phyloP scores from a whole-genome alignment of 2,888 invertebrate genomes.

The Geotrupes spiniger region DNA sequence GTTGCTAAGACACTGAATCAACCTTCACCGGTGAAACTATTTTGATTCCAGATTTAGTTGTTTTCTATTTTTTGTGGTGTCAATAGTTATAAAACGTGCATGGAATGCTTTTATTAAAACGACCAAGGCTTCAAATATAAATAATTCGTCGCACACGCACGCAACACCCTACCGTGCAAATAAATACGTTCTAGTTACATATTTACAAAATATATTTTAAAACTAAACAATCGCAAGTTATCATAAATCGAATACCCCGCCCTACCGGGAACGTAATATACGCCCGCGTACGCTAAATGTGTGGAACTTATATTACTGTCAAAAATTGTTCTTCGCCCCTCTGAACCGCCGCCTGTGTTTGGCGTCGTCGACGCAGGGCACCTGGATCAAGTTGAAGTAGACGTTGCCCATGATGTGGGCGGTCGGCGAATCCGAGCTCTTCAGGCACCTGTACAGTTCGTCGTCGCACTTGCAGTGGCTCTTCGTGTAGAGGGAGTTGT shows the following conservation, averaged over 20 bases:
- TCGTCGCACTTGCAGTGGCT: conserved; percentile 89
- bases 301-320: conserved; percentile 28
- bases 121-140: too few relatives aligned
- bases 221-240: too few relatives aligned
- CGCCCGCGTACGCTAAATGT: not conserved
- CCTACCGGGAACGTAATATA: not conserved
- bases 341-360: conserved; percentile 49
- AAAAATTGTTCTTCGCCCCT: conserved; percentile 56
- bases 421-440: conserved; percentile 68
- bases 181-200: conserved; percentile 6
- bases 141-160: not conserved
- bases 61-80: too few relatives aligned
- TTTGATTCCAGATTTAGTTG: too few relatives aligned
- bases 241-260: too few relatives aligned
- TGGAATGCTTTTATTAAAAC: too few relatives aligned
- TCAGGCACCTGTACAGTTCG: conserved; percentile 77
- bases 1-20: too few relatives aligned
- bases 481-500: conserved; percentile 82
- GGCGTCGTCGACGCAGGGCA: conserved; percentile 67
- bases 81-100: too few relatives aligned
- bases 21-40: too few relatives aligned
- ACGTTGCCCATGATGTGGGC: conserved; percentile 77
- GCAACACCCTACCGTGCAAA: not conserved
- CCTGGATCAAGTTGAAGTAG: conserved; percentile 80
- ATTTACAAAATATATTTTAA: not conserved